phyloP scores from a whole-genome alignment of 92 coral and sea anemone species.

The Porites lobata region DNA sequence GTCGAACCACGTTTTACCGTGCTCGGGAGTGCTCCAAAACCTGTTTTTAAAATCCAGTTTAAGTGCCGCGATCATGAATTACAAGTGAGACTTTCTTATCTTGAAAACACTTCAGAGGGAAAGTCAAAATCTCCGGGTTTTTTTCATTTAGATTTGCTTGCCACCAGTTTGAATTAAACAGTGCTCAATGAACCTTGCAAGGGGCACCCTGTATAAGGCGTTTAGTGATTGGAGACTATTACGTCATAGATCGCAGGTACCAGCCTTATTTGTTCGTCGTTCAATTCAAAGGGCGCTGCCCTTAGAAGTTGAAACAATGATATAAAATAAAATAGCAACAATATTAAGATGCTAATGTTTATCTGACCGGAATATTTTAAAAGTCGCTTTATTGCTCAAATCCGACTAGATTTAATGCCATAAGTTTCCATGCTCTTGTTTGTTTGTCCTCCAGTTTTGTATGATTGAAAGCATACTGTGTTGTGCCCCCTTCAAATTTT shows the following conservation, averaged over 20 bases:
- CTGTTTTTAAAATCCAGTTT: not conserved
- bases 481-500: no score
- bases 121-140: not conserved
- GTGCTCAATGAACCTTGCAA: conserved; percentile 50
- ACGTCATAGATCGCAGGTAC: conserved; percentile 38
- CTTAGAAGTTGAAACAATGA: not conserved
- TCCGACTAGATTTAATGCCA: no score
- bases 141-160: not conserved
- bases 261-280: not conserved
- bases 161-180: conserved; percentile 48
- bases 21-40: no score
- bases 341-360: no score
- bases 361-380: no score
- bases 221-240: not conserved
- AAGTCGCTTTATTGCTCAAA: no score
- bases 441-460: no score
- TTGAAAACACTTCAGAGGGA: not conserved
- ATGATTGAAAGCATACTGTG: no score
- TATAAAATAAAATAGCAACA: not conserved
- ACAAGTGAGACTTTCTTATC: no score
- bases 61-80: not conserved
- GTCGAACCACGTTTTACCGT: no score
- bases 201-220: not conserved
- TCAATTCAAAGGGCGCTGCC: no score
- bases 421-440: no score